These are phyloP conservation scores for Chironomus tepperi DNA, from an alignment of 1,140 invertebrate genomes.

Conservation along the genomic window DNA sequence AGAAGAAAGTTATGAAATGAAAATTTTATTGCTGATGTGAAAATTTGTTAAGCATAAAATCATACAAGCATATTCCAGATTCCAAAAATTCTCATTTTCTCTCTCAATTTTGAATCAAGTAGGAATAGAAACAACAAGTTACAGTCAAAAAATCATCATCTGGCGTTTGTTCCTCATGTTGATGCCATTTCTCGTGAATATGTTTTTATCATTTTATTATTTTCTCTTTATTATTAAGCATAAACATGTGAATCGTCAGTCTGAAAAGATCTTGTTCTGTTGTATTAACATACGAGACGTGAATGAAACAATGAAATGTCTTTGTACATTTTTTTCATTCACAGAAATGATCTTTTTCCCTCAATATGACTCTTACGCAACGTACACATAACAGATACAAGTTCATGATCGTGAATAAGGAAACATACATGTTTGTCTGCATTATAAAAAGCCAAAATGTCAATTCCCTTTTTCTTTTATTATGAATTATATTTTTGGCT, in stretches of 20 bases:
- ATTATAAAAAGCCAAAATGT: neutral
- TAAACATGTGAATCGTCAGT: conserved; percentile 1
- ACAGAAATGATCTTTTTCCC: neutral
- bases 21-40: neutral
- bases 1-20: neutral
- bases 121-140: neutral
- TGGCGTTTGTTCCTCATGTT: neutral
- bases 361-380: neutral
- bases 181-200: neutral
- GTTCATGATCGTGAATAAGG: conserved; percentile 12
- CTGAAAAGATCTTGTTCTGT: neutral
- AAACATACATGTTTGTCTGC: neutral
- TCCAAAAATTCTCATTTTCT: too few species aligned
- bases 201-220: neutral
- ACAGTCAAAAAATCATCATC: neutral
- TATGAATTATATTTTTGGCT: neutral
- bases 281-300: neutral
- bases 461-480: neutral
- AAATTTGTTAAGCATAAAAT: conserved; percentile 4
- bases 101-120: too few species aligned
- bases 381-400: neutral
- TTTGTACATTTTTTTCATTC: neutral
- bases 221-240: too few species aligned
- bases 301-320: neutral
- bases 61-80: neutral